Evolutionary conservation across 2,797 vertebrate genomes (phyloP).

Genomic region (Sandelia bainsii): DNA sequence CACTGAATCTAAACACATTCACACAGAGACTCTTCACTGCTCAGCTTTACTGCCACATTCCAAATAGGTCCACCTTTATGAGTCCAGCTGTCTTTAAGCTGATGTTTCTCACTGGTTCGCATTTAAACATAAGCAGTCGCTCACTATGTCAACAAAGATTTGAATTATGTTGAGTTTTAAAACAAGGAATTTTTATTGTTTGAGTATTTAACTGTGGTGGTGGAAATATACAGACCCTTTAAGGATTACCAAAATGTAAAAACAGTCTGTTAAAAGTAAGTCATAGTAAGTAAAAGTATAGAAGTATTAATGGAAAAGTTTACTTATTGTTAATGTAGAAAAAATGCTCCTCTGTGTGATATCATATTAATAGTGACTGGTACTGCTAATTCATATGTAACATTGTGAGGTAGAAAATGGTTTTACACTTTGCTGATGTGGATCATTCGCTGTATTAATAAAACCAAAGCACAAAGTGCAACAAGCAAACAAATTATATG

Average conservation of each 20-base stretch:
- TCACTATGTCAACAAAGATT: conserved; percentile 67
- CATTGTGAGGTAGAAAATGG: not conserved
- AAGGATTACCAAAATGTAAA: conserved; percentile 6
- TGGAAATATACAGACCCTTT: conserved; percentile 6
- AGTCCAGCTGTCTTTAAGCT: conserved; percentile 69
- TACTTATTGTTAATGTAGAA: not conserved
- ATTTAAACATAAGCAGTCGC: conserved; percentile 59
- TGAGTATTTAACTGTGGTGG: conserved; percentile 24
- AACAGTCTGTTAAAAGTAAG: not conserved
- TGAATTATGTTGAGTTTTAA: conserved; percentile 65
- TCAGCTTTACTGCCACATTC: conserved; percentile 78
- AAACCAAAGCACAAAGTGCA: not conserved
- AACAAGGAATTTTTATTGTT: conserved; percentile 76
- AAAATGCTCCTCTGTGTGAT: too few relatives aligned
- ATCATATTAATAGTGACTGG: not conserved
- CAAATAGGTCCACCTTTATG: conserved; percentile 72
- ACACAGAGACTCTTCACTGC: conserved; percentile 73
- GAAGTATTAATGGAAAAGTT: not conserved
- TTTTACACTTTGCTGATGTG: too few relatives aligned
- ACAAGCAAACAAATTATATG: too few relatives aligned
- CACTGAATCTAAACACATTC: conserved; percentile 82
- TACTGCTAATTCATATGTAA: not conserved
- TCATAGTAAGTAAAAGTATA: not conserved
- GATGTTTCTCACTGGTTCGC: conserved; percentile 52
- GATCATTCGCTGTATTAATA: not conserved